A percentile compares a stretch with the other conserved stretches of the same genome.
Evolutionary conservation across 2,888 invertebrate genomes (phyloP).

Genomic region (Leptinotarsa haldemani): DNA sequence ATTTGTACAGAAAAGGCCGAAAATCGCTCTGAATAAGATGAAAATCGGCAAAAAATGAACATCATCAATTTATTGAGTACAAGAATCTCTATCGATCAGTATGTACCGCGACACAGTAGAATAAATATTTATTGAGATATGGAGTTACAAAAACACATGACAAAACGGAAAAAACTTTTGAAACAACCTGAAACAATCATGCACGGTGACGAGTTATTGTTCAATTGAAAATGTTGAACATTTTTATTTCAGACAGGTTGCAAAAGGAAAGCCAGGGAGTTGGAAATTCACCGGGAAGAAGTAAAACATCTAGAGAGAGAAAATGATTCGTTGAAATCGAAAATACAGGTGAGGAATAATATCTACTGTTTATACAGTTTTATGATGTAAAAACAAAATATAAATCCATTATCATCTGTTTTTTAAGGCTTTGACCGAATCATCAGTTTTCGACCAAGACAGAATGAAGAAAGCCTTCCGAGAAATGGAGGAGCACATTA

Average conservation of each 20-base stretch:
- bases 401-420: not conserved
- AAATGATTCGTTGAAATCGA: constrained; percentile 70
- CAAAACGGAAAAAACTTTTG: too few species aligned
- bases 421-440: constrained; percentile 47
- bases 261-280: constrained; percentile 68
- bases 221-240: not conserved
- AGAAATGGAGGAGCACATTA: constrained; percentile 68
- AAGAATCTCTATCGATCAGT: too few species aligned
- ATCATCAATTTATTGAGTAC: too few species aligned
- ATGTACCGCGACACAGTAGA: too few species aligned
- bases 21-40: too few species aligned
- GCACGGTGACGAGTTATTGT: not conserved
- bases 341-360: constrained; percentile 66
- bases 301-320: constrained; percentile 72
- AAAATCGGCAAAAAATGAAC: too few species aligned
- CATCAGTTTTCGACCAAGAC: constrained; percentile 58
- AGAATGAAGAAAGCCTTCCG: constrained; percentile 67
- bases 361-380: not conserved
- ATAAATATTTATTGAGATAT: too few species aligned
- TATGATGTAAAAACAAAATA: not conserved
- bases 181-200: too few species aligned
- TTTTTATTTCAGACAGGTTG: constrained; percentile 59
- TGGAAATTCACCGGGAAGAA: constrained; percentile 70
- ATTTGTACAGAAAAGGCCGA: too few species aligned
- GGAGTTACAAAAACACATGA: too few species aligned